A percentile compares a stretch with the other conserved stretches of the same genome.
Conservation (phyloP, 2,113 vertebrate species). For the Pangasianodon gigas region DNA sequence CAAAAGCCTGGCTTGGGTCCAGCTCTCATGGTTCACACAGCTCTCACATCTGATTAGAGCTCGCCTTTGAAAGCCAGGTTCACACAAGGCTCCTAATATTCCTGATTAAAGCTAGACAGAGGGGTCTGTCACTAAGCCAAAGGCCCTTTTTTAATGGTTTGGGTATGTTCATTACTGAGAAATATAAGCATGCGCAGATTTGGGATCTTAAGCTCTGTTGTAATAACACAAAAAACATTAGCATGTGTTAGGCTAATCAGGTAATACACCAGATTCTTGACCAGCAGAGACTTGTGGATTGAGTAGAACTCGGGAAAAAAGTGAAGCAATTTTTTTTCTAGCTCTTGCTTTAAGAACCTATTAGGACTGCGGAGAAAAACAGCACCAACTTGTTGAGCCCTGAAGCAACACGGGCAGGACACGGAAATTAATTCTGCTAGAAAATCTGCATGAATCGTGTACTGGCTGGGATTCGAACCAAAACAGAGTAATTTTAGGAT, state of each 20-base stretch:
- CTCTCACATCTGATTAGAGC: conserved; percentile 41
- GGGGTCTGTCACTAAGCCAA: conserved; percentile 26
- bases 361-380: not conserved
- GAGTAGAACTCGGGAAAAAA: not conserved
- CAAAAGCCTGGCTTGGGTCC: conserved; percentile 31
- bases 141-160: conserved; percentile 40
- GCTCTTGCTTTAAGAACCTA: not conserved
- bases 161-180: conserved; percentile 25
- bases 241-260: not conserved
- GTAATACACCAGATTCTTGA: not conserved
- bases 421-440: not conserved
- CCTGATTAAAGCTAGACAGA: conserved; percentile 48
- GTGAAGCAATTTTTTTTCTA: not conserved
- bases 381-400: not conserved
- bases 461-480: not conserved
- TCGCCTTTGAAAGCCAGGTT: conserved; percentile 38
- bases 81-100: conserved; percentile 53
- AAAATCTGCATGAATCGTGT: not conserved
- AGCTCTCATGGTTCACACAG: conserved; percentile 10
- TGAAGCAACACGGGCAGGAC: not conserved
- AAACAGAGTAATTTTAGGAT: not conserved
- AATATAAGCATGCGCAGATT: conserved; percentile 8
- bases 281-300: not conserved
- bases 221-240: not conserved
- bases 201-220: not conserved